phyloP scores from a whole-genome alignment of 1,140 invertebrate species.

The Gryllus bimaculatus region DNA sequence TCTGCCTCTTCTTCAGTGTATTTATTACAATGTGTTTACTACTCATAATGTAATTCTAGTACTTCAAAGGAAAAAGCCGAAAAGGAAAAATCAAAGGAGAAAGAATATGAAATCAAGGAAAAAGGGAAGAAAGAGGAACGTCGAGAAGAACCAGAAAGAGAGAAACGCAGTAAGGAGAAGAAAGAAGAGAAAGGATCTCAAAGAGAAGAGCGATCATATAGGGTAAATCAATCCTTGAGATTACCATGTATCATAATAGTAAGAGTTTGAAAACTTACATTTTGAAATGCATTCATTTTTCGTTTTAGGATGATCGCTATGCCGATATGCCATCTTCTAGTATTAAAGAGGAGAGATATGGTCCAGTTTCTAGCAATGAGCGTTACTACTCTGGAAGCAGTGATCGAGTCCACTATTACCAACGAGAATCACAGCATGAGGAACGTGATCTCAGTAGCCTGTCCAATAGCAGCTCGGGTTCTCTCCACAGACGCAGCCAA shows the following conservation, averaged over 20 bases:
- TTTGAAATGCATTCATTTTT: background rate
- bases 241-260: background rate
- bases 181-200: conserved; percentile 34
- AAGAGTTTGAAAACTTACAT: background rate
- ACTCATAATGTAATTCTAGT: background rate
- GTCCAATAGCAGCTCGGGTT: conserved; percentile 41
- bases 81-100: conserved; percentile 21
- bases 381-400: conserved; percentile 31
- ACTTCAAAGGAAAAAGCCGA: conserved; percentile 26
- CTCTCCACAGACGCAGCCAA: conserved; percentile 34
- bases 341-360: conserved; percentile 29
- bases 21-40: background rate
- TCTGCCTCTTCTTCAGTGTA: background rate
- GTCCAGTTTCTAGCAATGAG: conserved; percentile 20
- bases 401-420: conserved; percentile 35
- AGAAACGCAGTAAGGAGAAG: conserved; percentile 35
- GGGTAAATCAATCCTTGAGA: conserved; percentile 29
- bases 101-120: conserved; percentile 27
- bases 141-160: conserved; percentile 33
- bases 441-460: conserved; percentile 42
- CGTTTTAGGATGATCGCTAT: conserved; percentile 20
- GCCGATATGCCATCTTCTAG: conserved; percentile 19
- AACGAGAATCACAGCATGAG: conserved; percentile 30
- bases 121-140: conserved; percentile 36
- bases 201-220: conserved; percentile 40